phyloP scores from a whole-genome alignment of 2,797 vertebrate species.

The Erethizon dorsatum region DNA sequence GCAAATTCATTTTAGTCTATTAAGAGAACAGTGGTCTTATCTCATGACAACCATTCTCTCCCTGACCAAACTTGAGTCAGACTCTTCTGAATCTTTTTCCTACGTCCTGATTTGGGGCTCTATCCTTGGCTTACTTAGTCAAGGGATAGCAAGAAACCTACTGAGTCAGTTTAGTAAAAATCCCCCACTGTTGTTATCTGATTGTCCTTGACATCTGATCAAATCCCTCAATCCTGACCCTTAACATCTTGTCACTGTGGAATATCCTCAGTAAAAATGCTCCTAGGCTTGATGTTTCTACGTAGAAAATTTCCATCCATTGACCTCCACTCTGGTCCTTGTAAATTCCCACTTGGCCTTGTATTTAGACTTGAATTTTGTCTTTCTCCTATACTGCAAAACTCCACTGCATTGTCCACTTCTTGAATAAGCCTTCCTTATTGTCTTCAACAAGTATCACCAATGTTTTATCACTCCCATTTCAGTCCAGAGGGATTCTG shows the following conservation, averaged over 20 bases:
- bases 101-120: background rate
- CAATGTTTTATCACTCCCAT: background rate
- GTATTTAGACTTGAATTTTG: background rate
- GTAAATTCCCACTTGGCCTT: background rate
- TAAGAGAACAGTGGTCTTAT: background rate
- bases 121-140: background rate
- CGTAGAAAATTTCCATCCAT: background rate
- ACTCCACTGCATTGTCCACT: background rate
- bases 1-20: background rate
- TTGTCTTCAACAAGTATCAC: background rate
- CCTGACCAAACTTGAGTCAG: background rate
- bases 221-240: background rate
- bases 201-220: background rate
- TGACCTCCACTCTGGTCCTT: background rate
- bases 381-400: background rate
- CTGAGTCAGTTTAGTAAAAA: background rate
- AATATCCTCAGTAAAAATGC: background rate
- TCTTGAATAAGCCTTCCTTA: background rate
- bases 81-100: background rate
- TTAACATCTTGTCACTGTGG: background rate
- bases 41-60: background rate
- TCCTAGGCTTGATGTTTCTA: background rate
- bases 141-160: background rate
- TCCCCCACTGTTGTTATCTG: background rate
- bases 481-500: background rate